Evolutionary conservation across 1,140 invertebrate genomes (phyloP).

Genomic region (Tetramorium simillimum): DNA sequence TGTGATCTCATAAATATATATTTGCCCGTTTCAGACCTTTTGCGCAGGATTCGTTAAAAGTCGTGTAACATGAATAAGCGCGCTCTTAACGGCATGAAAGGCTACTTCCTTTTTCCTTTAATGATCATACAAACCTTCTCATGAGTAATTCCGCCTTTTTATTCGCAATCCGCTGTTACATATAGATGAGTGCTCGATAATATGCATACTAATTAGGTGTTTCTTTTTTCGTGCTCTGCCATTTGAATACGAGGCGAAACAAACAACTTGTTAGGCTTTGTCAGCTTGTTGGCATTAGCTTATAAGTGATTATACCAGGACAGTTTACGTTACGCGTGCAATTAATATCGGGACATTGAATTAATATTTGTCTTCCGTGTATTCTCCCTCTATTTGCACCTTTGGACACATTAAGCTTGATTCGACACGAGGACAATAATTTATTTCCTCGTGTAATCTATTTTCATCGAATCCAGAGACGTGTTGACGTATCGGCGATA

Average conservation of each 20-base stretch:
- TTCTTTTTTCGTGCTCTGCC: background rate
- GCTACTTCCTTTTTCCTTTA: background rate
- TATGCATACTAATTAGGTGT: background rate
- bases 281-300: conserved; percentile 2
- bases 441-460: conserved; percentile 13
- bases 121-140: background rate
- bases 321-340: background rate
- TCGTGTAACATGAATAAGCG: background rate
- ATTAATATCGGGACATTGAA: conserved; percentile 16
- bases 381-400: background rate
- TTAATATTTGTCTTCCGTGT: background rate
- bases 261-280: conserved; percentile 11
- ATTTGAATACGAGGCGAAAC: background rate
- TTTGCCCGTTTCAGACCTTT: background rate
- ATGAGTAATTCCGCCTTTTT: background rate
- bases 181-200: background rate
- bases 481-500: background rate
- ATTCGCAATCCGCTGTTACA: background rate
- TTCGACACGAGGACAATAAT: conserved; percentile 3
- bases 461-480: background rate
- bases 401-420: background rate
- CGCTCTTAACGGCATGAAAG: background rate
- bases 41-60: background rate
- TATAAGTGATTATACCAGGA: background rate
- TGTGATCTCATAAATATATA: conserved; percentile 39